Base-by-base conservation (phyloP, 2,797 vertebrate genomes). In the Poeciliopsis turneri region DNA sequence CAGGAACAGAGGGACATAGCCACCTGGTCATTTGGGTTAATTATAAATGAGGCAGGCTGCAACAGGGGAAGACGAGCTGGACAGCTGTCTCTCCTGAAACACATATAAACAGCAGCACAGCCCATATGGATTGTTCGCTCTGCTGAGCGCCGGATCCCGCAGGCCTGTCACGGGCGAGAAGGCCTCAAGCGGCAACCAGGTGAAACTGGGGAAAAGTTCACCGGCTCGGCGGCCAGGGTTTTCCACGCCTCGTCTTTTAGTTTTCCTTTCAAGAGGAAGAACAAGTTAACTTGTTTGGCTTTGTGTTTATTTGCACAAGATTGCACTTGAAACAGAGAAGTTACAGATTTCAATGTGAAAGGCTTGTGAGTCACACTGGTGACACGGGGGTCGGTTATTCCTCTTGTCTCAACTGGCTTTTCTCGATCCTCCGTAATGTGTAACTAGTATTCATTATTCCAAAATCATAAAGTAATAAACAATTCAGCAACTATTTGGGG, bases 11-110 rank as follows among this genome's bases (percentile, higher is more conserved):
- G 92, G 91, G 90, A 93, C 93, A 91, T 91, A 91, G 90, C 91
- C 95, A 94, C 93, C 92, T 95, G 95, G 93, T 96, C 95, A 95
- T 94, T 93, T 90, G 92, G 92, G 94, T 96, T 96, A 92, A 93
- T 95, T 95, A 95, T 96, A 94, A 92, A 95, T 96, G 91, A 92
- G 88, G 91, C 84, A 91, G 90, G 89, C 93, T 84, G 0, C 92
- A 91, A 73, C 88, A 87, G 88, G 74, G 94, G 95, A 94, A 96
- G 95, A 96, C 95, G 95, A 96, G 95, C 94, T 93, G 93, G 95
- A 93, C 96, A 96, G 95, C 95, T 95, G 91, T 93, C 92, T 89
- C 86, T 92, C 84, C 81, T 85, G 78, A 92, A 86, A 90, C 91
- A 89, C 88, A 91, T 74, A 84, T 75, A 83, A 70, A 92, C 71